Conservation (phyloP, 2,888 invertebrate genomes). For the Sarcophaga caerulescens region DNA sequence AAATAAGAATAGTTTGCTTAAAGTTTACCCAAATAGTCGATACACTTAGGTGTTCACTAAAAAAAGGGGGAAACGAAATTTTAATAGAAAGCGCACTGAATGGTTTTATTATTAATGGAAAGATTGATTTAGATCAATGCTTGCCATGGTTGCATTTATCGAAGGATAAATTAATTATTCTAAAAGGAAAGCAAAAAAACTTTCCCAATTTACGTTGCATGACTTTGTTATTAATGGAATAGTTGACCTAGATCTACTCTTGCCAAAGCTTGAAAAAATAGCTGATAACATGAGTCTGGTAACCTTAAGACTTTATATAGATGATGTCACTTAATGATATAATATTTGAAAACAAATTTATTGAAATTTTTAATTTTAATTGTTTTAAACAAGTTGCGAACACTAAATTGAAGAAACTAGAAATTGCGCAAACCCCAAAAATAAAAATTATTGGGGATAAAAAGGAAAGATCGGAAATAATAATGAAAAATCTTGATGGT, state of each 20-base stretch:
- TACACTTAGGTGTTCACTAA: background rate
- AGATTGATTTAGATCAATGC: conserved; percentile 15
- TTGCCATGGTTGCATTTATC: no score
- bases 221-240: conserved; percentile 24
- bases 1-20: background rate
- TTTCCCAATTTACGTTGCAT: no score
- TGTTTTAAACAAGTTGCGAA: background rate
- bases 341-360: conserved; percentile 15
- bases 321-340: conserved; percentile 18
- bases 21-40: no score
- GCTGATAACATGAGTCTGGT: no score
- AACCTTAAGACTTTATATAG: no score
- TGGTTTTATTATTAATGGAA: conserved; percentile 15
- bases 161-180: no score
- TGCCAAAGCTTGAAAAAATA: conserved; percentile 11
- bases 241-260: conserved; percentile 6
- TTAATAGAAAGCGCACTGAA: conserved; percentile 13
- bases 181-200: no score
- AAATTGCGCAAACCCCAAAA: background rate
- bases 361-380: no score
- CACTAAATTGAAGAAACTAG: background rate
- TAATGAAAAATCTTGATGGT: no score
- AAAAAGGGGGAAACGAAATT: conserved; percentile 4
- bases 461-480: background rate
- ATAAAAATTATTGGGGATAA: background rate